Evolutionary conservation across 1,140 invertebrate genomes (phyloP).

Genomic region (Ceratina australensis): DNA sequence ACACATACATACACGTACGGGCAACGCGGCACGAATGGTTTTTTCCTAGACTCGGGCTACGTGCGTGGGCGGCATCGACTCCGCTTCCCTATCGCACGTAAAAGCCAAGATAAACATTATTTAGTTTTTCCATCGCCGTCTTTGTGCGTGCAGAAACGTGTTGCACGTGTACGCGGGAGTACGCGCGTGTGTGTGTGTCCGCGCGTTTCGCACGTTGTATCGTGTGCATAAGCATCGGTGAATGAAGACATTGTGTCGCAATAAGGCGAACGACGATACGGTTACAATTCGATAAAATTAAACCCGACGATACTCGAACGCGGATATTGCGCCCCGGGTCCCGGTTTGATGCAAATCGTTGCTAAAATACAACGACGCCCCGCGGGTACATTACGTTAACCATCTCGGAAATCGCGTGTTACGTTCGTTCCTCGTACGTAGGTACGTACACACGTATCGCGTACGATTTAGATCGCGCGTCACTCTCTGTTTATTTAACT

Average conservation of each 20-base stretch:
- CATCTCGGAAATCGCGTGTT: constrained; percentile 39
- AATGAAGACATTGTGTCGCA: constrained; percentile 41
- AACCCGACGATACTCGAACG: constrained; percentile 18
- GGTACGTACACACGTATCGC: constrained; percentile 45
- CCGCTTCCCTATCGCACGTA: constrained; percentile 49
- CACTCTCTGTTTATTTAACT: constrained; percentile 43
- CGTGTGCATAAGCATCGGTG: constrained; percentile 17
- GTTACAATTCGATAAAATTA: constrained; percentile 17
- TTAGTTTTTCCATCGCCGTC: constrained; percentile 3
- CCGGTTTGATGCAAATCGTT: constrained; percentile 7
- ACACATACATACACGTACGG: constrained; percentile 30
- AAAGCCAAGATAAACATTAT: constrained; percentile 46
- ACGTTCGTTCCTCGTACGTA: constrained; percentile 38
- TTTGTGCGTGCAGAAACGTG: not conserved
- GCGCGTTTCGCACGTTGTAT: not conserved
- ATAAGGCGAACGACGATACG: constrained; percentile 31
- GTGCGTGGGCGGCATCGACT: constrained; percentile 42
- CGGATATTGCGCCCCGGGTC: constrained; percentile 22
- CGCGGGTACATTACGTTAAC: constrained; percentile 12
- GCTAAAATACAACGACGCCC: constrained; percentile 16
- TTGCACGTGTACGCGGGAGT: not conserved
- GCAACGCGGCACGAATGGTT: constrained; percentile 46
- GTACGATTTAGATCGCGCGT: constrained; percentile 46
- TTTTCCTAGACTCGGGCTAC: constrained; percentile 37
- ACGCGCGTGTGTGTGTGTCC: not conserved